A percentile compares a stretch with the other conserved stretches of the same genome.
Conservation (phyloP, 2,797 vertebrate genomes). For the Melanotaenia maccullochi region DNA sequence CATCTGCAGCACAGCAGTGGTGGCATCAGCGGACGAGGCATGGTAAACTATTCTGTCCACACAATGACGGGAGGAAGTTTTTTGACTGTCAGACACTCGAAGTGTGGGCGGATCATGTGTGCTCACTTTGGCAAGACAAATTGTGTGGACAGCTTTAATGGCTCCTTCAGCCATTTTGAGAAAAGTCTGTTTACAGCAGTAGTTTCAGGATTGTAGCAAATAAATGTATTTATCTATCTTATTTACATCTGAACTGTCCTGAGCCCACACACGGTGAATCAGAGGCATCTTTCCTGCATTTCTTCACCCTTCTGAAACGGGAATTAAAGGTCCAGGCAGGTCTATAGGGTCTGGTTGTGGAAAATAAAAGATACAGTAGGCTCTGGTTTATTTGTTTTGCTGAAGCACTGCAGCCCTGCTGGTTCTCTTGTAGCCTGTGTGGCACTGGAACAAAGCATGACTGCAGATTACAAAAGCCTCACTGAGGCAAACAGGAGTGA, state of each 20-base stretch:
- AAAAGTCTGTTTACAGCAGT: conserved; percentile 52
- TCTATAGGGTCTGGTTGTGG: conserved; percentile 13
- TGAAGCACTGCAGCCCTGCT: conserved; percentile 5
- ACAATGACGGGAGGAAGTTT: conserved; percentile 26
- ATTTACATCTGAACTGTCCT: conserved; percentile 11
- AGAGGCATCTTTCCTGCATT: conserved; percentile 22
- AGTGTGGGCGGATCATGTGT: conserved; percentile 37
- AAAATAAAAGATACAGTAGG: conserved; percentile 38
- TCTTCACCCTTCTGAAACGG: conserved; percentile 43
- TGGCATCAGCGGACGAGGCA: conserved; percentile 31
- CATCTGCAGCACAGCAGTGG: conserved; percentile 7
- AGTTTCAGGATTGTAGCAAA: conserved; percentile 21
- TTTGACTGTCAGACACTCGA: conserved; percentile 20
- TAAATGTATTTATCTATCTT: conserved; percentile 22
- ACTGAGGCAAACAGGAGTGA: conserved; percentile 59
- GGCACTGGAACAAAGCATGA: conserved; percentile 47
- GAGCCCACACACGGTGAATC: conserved; percentile 46
- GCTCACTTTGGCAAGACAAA: conserved; percentile 60
- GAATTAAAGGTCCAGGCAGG: conserved; percentile 10
- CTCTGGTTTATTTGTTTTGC: conserved; percentile 31
- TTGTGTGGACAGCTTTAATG: conserved; percentile 59
- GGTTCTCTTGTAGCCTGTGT: conserved; percentile 33
- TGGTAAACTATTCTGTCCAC: conserved; percentile 34
- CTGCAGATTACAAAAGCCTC: conserved; percentile 56
- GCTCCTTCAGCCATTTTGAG: conserved; percentile 32